Percentiles rank a stretch among this genome's conserved stretches.
Evolutionary conservation across 64 coral and sea anemone species (phyloP).

Genomic region (Dendronephthya gigantea): DNA sequence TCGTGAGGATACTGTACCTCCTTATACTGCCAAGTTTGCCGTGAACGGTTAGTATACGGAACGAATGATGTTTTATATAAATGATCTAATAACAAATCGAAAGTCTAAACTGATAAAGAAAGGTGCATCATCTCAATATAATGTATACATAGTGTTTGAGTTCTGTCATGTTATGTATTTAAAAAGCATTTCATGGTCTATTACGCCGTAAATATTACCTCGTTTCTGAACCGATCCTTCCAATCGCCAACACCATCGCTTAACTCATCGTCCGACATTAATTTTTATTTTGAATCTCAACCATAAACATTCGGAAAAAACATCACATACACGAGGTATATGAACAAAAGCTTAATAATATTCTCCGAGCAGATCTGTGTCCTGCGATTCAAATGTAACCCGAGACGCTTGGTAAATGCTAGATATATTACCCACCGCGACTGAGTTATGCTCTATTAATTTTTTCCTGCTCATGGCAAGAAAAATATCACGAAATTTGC

Average conservation of each 20-base stretch:
- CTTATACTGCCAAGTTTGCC: no score
- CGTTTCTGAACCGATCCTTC: background rate
- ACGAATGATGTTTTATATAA: no score
- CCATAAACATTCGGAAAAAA: background rate
- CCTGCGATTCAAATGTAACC: background rate
- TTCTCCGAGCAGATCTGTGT: background rate
- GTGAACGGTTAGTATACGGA: no score
- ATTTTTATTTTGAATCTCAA: background rate
- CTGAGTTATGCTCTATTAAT: background rate
- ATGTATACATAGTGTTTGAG: background rate
- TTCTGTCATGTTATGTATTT: no score
- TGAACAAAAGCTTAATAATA: no score
- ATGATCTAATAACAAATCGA: no score
- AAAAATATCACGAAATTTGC: background rate
- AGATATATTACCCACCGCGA: background rate
- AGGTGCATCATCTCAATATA: no score
- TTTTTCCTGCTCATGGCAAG: background rate
- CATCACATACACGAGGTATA: no score
- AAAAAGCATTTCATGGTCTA: background rate
- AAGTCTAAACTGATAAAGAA: no score
- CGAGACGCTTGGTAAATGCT: background rate
- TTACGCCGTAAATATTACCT: background rate
- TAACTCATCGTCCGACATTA: background rate
- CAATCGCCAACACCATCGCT: background rate
- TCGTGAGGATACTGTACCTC: no score